Conservation (phyloP, 2,113 vertebrate species). For the Raja brachyura region DNA sequence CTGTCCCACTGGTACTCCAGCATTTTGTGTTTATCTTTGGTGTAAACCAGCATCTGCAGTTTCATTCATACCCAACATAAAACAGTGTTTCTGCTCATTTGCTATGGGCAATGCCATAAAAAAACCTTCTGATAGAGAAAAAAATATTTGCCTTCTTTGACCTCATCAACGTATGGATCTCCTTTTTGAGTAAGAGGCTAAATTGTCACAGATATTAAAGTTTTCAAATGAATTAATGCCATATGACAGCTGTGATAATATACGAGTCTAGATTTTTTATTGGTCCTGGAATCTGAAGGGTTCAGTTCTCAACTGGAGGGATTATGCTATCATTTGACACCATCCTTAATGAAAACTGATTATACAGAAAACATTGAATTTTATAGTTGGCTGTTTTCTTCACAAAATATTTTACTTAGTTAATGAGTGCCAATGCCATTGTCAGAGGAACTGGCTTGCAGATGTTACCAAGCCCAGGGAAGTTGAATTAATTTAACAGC, state of each 20-base stretch:
- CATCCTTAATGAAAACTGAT: neutral
- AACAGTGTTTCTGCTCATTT: neutral
- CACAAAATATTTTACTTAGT: neutral
- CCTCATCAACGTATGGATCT: neutral
- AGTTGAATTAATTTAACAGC: slow-evolving; percentile 11
- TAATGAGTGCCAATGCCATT: neutral
- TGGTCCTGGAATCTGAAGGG: neutral
- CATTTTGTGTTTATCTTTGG: no score
- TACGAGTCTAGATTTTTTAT: neutral
- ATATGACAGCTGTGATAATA: neutral
- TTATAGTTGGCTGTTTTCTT: neutral
- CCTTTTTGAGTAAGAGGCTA: neutral
- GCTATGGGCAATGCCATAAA: neutral
- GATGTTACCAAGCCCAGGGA: neutral
- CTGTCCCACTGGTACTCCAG: no score
- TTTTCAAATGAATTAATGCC: neutral
- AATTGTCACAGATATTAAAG: neutral
- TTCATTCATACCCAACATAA: neutral
- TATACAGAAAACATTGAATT: neutral
- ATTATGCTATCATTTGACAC: neutral
- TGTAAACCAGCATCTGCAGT: no score
- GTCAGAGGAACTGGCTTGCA: neutral
- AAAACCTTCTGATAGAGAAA: neutral
- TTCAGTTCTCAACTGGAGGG: neutral
- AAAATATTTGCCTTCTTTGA: neutral